Percentiles rank a stretch among this genome's conserved stretches.
phyloP scores from a whole-genome alignment of 2,113 vertebrate genomes.

The Etheostoma cragini region DNA sequence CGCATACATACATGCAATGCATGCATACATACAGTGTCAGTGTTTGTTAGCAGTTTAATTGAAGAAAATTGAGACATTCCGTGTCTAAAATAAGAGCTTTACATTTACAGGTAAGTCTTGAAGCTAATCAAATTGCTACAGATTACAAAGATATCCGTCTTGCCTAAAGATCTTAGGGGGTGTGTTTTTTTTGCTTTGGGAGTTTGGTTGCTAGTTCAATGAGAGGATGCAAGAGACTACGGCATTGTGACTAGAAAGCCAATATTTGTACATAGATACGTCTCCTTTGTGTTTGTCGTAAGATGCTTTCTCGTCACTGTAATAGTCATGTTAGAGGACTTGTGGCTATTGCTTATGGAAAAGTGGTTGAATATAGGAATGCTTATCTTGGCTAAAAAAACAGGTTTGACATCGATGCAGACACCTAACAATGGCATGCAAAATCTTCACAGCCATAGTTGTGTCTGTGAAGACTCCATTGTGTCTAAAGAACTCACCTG shows the following conservation, averaged over 20 bases:
- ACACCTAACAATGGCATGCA: neutral
- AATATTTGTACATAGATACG: neutral
- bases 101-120: neutral
- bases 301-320: neutral
- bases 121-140: neutral
- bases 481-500: neutral
- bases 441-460: neutral
- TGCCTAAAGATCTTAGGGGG: neutral
- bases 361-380: neutral
- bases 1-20: neutral
- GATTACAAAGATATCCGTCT: neutral
- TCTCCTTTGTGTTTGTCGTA: neutral
- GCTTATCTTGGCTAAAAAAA: neutral
- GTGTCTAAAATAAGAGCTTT: neutral
- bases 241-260: neutral
- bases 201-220: neutral
- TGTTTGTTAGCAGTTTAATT: neutral
- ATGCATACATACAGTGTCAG: neutral
- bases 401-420: neutral
- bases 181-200: neutral
- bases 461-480: neutral
- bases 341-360: neutral
- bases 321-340: neutral
- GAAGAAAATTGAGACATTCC: neutral
- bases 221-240: neutral